Base-by-base conservation (phyloP, 2,113 vertebrate species). In the Charina bottae region DNA sequence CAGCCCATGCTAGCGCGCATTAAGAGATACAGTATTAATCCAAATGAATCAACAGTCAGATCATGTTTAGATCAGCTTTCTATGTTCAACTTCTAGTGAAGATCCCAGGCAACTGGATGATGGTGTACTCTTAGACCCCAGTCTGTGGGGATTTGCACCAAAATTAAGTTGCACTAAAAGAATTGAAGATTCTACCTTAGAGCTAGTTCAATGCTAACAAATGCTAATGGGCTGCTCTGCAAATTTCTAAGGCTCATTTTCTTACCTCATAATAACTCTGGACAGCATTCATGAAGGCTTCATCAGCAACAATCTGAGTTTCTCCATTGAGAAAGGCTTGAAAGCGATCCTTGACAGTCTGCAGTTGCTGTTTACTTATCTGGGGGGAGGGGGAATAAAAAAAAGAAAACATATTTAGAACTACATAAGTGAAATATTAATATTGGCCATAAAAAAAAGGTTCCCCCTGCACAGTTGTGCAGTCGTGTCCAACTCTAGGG, bases 181-280 rank as follows among this genome's bases (percentile, higher is more conserved):
- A 4, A 62, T 7, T 53, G 46, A 53, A 23, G 10, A n/a, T n/a
- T n/a, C n/a, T 78, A n/a, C 62, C 17, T 33, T 7, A 3, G 9
- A 72, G 60, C 42, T 72, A 23, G 8, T 49, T 78, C 49, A 55
- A 49, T 26, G 4, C 42, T 26, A 62, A 10, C n/a, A 42, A 83
- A 59, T 58, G 4, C n/a, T 10, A 83, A 42, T 28, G 4, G 72
- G 53, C n/a, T 55, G 23, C 33, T 33, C 8, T 6, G 28, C 17
- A n/a, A 58, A 84, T 9, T 33, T 37, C 42, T 83, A 2, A 46
- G 59, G n/a, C 13, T 62, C 68, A 33, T 92, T 83, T 90, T 53
- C 97, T 97, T 97, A 99, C 99, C 97, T 99, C 99, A 0, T 99
- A 99, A 97, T 99, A 99, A 96, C 99, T 99, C 98, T 99, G 99